These are phyloP conservation scores for Cyaniris semiargus DNA, from an alignment of 2,888 invertebrate genomes.

Conservation along the genomic window DNA sequence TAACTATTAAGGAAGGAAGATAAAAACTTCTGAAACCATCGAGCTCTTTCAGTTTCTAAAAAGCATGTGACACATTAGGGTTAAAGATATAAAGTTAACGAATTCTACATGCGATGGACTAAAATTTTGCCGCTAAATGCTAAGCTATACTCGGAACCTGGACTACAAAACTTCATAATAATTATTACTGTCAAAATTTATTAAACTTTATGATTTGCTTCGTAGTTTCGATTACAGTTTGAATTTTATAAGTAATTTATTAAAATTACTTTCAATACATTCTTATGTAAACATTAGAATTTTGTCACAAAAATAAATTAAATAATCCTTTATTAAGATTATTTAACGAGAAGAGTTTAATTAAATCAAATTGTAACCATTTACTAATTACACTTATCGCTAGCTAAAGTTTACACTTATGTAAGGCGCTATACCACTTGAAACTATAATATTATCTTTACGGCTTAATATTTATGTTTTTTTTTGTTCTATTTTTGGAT, in stretches of 20 bases:
- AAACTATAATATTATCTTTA: conserved; percentile 14
- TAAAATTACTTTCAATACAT: too few species aligned
- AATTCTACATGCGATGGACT: too few species aligned
- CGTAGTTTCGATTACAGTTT: too few species aligned
- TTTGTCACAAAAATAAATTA: not conserved
- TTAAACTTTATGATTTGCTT: too few species aligned
- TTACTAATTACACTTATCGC: conserved; percentile 30
- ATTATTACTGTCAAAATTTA: too few species aligned
- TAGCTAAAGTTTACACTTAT: conserved; percentile 27
- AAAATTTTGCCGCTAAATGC: too few species aligned
- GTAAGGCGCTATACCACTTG: not conserved
- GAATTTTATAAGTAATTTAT: too few species aligned
- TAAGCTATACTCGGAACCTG: too few species aligned
- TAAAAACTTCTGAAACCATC: not conserved
- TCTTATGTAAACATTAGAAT: not conserved
- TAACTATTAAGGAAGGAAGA: conserved; percentile 22
- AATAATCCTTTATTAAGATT: not conserved
- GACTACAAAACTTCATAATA: too few species aligned
- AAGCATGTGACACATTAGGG: not conserved
- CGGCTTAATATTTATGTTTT: not conserved
- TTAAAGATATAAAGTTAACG: too few species aligned
- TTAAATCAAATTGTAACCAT: conserved; percentile 8
- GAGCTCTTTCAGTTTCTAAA: not conserved
- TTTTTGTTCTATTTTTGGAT: not conserved
- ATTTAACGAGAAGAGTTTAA: not conserved